Percentiles rank a stretch among this genome's conserved stretches.
phyloP scores from a whole-genome alignment of 1,140 invertebrate genomes.

The Drosophila pseudoananassae region DNA sequence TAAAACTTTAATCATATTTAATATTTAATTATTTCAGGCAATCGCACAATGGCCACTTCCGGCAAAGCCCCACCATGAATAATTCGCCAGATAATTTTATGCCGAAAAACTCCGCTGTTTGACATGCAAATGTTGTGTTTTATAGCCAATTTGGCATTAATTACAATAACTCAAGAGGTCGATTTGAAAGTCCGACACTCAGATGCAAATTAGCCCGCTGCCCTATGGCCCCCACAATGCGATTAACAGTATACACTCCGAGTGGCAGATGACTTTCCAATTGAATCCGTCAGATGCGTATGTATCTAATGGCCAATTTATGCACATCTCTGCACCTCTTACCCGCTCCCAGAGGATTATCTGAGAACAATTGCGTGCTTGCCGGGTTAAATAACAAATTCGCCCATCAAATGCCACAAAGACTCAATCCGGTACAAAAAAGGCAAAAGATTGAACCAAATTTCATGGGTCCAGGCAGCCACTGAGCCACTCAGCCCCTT shows the following conservation, averaged over 20 bases:
- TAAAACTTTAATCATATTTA: constrained; percentile 71
- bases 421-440: constrained; percentile 74
- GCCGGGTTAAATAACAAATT: constrained; percentile 81
- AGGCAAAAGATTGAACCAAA: constrained; percentile 77
- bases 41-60: constrained; percentile 72
- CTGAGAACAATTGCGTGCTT: constrained; percentile 72
- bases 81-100: constrained; percentile 56
- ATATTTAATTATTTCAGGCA: constrained; percentile 80
- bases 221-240: constrained; percentile 49
- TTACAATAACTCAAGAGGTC: constrained; percentile 68
- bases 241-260: not conserved
- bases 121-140: constrained; percentile 83
- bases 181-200: constrained; percentile 56
- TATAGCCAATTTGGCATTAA: constrained; percentile 82
- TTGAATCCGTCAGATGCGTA: constrained; percentile 13
- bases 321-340: constrained; percentile 58
- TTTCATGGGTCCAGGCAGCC: constrained; percentile 54
- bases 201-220: constrained; percentile 47
- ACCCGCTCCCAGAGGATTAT: constrained; percentile 38
- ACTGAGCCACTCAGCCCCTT: constrained; percentile 7
- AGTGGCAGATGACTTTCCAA: constrained; percentile 6
- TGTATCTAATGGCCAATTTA: constrained; percentile 66
- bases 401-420: constrained; percentile 83
- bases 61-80: constrained; percentile 52
- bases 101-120: constrained; percentile 59